phyloP scores from a whole-genome alignment of 2,888 invertebrate genomes.

The Drosophila nigritarsus region DNA sequence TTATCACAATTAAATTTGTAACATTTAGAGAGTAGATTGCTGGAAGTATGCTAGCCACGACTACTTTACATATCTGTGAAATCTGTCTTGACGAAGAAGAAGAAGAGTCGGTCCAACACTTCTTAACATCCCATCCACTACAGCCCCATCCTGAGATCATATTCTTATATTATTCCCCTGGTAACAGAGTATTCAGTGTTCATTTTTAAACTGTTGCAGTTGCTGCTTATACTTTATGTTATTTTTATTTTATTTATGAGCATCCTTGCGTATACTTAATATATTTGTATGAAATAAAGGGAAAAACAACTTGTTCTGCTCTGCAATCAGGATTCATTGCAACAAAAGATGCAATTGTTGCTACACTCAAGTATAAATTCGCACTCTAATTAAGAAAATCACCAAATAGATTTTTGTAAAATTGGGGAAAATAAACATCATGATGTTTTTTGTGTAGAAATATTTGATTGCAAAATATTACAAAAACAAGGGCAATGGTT shows the following conservation, averaged over 20 bases:
- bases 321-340: conserved; percentile 7
- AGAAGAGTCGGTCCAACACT: too few species aligned
- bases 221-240: background rate
- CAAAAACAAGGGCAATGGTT: background rate
- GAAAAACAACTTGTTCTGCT: conserved; percentile 1
- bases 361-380: background rate
- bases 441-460: background rate
- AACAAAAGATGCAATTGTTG: background rate
- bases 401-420: background rate
- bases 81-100: too few species aligned
- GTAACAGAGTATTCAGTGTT: too few species aligned
- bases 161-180: background rate
- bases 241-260: background rate
- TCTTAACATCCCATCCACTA: too few species aligned
- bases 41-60: too few species aligned
- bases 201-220: background rate
- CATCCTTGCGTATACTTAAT: conserved; percentile 34
- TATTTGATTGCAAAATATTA: background rate
- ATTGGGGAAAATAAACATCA: background rate
- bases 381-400: background rate
- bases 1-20: background rate
- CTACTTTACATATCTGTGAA: too few species aligned
- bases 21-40: too few species aligned
- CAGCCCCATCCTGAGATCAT: background rate
- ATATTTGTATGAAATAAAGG: background rate